phyloP scores from a whole-genome alignment of 2,113 vertebrate species.

The Lasiurus borealis region DNA sequence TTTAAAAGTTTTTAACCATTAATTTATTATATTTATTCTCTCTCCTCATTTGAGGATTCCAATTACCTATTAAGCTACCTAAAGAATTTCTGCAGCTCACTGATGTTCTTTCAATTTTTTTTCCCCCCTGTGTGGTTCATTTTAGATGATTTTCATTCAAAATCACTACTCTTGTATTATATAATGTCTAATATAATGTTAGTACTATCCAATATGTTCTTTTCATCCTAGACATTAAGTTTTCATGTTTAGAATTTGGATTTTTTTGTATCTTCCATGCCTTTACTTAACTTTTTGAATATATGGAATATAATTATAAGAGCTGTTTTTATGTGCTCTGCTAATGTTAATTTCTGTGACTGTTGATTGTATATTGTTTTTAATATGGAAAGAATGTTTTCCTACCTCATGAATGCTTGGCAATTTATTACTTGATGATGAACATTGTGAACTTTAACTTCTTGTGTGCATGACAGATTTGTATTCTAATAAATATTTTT shows the following conservation, averaged over 20 bases:
- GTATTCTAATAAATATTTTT: background rate
- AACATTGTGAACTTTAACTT: background rate
- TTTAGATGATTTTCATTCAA: background rate
- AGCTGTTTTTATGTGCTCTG: constrained; percentile 9
- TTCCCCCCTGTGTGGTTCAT: background rate
- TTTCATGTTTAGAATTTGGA: background rate
- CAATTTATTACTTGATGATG: background rate
- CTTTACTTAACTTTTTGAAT: background rate
- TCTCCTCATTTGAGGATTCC: background rate
- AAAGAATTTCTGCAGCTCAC: background rate
- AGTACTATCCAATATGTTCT: background rate
- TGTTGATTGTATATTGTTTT: background rate
- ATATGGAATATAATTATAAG: background rate
- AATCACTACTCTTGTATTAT: background rate
- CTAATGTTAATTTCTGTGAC: background rate
- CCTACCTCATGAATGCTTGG: background rate
- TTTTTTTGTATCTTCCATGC: background rate
- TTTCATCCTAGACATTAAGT: background rate
- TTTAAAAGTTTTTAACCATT: background rate
- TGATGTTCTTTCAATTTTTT: background rate
- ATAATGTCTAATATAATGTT: too few species aligned
- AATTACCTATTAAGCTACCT: constrained; percentile 17
- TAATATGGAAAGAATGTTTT: background rate
- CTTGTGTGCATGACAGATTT: background rate
- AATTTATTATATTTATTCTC: background rate